A percentile compares a stretch with the other conserved stretches of the same genome.
Conservation (phyloP, 2,888 invertebrate genomes). For the Ashinkailepas kermadecensis region DNA sequence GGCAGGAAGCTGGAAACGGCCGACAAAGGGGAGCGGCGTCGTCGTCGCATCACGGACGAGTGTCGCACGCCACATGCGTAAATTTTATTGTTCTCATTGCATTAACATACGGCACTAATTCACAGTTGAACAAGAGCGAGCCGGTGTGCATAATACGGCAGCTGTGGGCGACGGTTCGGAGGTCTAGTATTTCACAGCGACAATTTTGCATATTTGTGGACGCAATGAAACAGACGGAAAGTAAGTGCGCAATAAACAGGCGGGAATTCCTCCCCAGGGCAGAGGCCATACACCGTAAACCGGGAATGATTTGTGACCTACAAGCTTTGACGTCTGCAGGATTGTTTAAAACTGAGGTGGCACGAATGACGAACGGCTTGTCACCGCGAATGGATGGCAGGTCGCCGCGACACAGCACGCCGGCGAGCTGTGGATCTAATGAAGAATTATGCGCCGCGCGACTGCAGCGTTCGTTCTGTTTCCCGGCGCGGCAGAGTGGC, state of each 20-base stretch:
- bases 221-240: not conserved
- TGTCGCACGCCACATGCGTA: not conserved
- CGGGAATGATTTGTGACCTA: constrained; percentile 1
- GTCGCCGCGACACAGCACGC: not conserved
- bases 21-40: not conserved
- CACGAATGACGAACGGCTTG: not conserved
- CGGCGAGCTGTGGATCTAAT: not conserved
- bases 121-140: not conserved
- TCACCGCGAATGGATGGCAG: not conserved
- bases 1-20: not conserved
- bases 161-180: not conserved
- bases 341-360: constrained; percentile 11
- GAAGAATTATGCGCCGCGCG: not conserved
- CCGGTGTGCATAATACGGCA: not conserved
- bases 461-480: not conserved
- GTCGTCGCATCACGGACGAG: not conserved
- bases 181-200: not conserved
- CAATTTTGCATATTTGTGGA: constrained; percentile 14
- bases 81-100: constrained; percentile 6
- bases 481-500: not conserved
- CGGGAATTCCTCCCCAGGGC: not conserved
- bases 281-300: not conserved
- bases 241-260: not conserved
- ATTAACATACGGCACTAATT: constrained; percentile 10
- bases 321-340: constrained; percentile 6